These are phyloP conservation scores for Malthinus seriepunctatus DNA, from an alignment of 2,888 invertebrate genomes.

Conservation along the genomic window DNA sequence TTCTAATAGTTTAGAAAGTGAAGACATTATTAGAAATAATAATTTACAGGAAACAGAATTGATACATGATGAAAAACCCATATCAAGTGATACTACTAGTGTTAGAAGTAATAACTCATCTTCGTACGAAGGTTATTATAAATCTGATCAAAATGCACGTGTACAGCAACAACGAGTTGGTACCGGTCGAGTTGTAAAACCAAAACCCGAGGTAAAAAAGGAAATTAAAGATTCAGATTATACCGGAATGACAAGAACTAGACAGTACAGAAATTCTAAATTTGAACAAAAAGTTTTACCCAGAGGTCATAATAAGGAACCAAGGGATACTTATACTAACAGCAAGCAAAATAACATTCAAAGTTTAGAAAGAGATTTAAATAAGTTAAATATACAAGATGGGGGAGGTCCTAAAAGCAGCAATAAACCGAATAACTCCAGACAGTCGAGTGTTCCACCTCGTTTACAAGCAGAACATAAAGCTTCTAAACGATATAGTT, in stretches of 20 bases:
- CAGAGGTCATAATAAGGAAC: constrained; percentile 27
- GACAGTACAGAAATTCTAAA: constrained; percentile 42
- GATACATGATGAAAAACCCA: constrained; percentile 3
- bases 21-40: constrained; percentile 42
- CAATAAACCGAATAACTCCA: constrained; percentile 32
- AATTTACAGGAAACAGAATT: constrained; percentile 7
- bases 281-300: constrained; percentile 40
- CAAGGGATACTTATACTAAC: constrained; percentile 42
- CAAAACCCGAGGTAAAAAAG: constrained; percentile 35
- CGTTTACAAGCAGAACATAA: constrained; percentile 51
- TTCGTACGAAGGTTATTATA: constrained; percentile 13
- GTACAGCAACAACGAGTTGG: constrained; percentile 37
- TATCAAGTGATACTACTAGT: constrained; percentile 11
- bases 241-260: constrained; percentile 49
- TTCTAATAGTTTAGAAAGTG: constrained; percentile 49
- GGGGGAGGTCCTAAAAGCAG: constrained; percentile 30
- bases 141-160: constrained; percentile 23
- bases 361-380: constrained; percentile 47
- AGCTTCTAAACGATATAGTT: constrained; percentile 63
- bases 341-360: constrained; percentile 37
- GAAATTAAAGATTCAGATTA: constrained; percentile 51
- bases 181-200: constrained; percentile 45
- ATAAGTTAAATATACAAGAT: constrained; percentile 45
- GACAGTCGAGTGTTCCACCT: constrained; percentile 52
- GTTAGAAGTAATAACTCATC: background rate